Evolutionary conservation across 2,797 vertebrate genomes (phyloP).

Genomic region (Galagoides demidoff): DNA sequence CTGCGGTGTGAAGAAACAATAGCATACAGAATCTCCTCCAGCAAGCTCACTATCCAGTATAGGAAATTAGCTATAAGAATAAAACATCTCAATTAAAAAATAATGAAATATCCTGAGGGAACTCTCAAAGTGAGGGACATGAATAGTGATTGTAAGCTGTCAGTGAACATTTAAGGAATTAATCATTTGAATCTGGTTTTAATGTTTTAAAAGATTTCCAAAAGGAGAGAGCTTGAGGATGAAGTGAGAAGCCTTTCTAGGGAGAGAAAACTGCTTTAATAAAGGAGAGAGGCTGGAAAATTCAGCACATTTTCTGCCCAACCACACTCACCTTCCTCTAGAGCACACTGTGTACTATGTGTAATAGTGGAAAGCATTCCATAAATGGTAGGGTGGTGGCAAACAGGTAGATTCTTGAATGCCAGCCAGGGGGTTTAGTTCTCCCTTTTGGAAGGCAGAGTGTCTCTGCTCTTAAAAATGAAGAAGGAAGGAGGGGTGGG

Average conservation of each 20-base stretch:
- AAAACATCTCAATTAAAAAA: slow-evolving; percentile 27
- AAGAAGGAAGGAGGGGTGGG: too few species aligned
- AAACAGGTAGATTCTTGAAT: background rate
- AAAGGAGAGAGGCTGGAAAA: background rate
- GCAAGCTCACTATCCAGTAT: background rate
- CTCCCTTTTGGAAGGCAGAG: background rate
- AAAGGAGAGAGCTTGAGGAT: background rate
- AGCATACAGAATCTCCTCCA: background rate
- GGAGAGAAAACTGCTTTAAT: background rate
- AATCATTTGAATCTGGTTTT: background rate
- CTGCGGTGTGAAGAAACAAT: background rate
- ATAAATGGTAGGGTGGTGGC: background rate
- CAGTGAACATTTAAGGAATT: slow-evolving; percentile 3
- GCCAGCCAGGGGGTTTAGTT: background rate
- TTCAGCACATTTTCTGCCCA: background rate
- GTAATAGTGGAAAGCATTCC: background rate
- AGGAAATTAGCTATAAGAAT: background rate
- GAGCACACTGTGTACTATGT: background rate
- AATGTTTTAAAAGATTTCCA: slow-evolving; percentile 21
- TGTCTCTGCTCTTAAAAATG: background rate
- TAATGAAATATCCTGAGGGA: background rate
- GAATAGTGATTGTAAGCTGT: background rate
- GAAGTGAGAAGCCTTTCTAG: background rate
- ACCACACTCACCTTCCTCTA: background rate
- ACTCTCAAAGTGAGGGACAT: background rate